Evolutionary conservation across 2,797 vertebrate species (phyloP).

Genomic region (Ataeniobius toweri): DNA sequence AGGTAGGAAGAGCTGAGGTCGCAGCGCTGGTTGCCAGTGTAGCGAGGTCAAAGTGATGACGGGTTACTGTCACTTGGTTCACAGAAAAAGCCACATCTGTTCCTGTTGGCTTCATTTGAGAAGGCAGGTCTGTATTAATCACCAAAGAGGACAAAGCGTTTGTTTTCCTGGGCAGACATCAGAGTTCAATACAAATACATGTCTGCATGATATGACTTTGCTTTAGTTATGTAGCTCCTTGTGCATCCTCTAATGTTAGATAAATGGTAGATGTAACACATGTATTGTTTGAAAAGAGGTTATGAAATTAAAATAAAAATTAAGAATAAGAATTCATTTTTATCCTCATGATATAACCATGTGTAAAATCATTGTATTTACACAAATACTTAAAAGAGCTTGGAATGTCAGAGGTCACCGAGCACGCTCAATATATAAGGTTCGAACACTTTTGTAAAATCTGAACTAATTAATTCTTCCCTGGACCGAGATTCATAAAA

Average conservation of each 20-base stretch:
- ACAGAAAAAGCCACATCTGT: not conserved
- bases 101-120: not conserved
- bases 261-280: too few relatives aligned
- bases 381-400: not conserved
- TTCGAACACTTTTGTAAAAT: too few relatives aligned
- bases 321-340: not conserved
- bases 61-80: constrained; percentile 6
- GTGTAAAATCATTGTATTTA: not conserved
- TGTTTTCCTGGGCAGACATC: not conserved
- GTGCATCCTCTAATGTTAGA: too few relatives aligned
- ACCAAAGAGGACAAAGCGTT: too few relatives aligned
- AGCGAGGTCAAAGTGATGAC: constrained; percentile 17
- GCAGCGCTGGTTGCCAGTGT: constrained; percentile 12
- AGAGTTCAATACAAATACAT: not conserved
- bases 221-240: too few relatives aligned
- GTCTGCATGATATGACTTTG: not conserved
- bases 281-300: not conserved
- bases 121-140: not conserved
- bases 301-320: not conserved
- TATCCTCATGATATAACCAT: not conserved
- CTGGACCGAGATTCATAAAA: too few relatives aligned
- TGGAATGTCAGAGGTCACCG: too few relatives aligned
- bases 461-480: too few relatives aligned
- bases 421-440: too few relatives aligned
- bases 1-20: constrained; percentile 19